These are phyloP conservation scores for Chauna torquata DNA, from an alignment of 2,113 vertebrate genomes.

Conservation along the genomic window DNA sequence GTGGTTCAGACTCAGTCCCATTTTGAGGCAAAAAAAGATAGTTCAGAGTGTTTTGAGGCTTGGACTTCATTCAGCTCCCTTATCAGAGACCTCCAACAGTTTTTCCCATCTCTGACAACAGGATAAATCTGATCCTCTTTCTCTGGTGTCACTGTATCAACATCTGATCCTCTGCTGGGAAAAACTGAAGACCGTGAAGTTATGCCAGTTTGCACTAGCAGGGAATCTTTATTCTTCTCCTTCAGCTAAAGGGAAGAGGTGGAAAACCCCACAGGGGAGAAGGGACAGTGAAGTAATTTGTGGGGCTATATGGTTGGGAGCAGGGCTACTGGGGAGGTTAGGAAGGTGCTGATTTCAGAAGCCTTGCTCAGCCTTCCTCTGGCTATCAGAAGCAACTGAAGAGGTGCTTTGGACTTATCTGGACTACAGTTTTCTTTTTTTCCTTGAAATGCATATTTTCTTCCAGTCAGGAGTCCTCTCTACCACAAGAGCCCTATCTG, in stretches of 20 bases:
- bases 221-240: neutral
- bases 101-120: neutral
- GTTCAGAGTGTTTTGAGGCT: neutral
- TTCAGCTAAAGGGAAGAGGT: neutral
- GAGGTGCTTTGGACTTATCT: neutral
- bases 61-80: neutral
- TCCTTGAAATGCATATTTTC: neutral
- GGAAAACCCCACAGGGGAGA: neutral
- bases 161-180: neutral
- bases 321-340: neutral
- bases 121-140: neutral
- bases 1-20: neutral
- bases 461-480: neutral
- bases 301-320: neutral
- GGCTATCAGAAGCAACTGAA: neutral
- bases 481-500: neutral
- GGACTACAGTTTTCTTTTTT: fast-evolving
- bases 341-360: neutral
- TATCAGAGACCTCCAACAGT: neutral
- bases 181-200: neutral
- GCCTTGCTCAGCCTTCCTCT: neutral
- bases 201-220: neutral
- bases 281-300: neutral
- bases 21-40: neutral
- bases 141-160: neutral